Conservation (phyloP, 2,888 invertebrate genomes). For the Horisme vitalbata region DNA sequence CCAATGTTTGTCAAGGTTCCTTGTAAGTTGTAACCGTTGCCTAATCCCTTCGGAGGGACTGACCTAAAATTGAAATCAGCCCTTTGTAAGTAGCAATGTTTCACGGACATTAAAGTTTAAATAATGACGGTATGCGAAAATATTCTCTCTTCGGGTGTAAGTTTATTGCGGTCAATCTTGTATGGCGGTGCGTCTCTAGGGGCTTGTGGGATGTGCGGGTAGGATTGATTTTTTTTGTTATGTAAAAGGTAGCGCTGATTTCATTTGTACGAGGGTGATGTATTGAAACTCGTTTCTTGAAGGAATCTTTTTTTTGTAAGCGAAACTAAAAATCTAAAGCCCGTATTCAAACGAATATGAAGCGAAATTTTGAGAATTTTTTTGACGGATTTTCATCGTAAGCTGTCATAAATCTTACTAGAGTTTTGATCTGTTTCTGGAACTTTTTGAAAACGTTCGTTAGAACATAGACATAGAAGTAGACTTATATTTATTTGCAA, state of each 20-base stretch:
- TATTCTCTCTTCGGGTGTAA: constrained; percentile 13
- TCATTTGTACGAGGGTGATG: neutral
- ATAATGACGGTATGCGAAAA: constrained; percentile 46
- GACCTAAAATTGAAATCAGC: constrained; percentile 64
- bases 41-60: constrained; percentile 53
- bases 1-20: constrained; percentile 57
- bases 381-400: too few relatives aligned
- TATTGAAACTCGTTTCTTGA: too few relatives aligned
- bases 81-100: constrained; percentile 54
- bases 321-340: too few relatives aligned
- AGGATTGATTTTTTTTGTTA: constrained; percentile 27
- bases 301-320: too few relatives aligned
- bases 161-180: constrained; percentile 48
- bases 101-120: constrained; percentile 57
- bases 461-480: too few relatives aligned
- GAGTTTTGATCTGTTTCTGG: too few relatives aligned
- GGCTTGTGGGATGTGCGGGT: constrained; percentile 21
- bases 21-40: constrained; percentile 49
- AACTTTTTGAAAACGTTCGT: too few relatives aligned
- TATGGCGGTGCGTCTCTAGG: constrained; percentile 28
- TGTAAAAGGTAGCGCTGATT: constrained; percentile 17
- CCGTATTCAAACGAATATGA: too few relatives aligned
- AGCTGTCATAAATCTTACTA: too few relatives aligned
- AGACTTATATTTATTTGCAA: too few relatives aligned
- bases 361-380: too few relatives aligned